phyloP scores from a whole-genome alignment of 2,797 vertebrate genomes.

The Sebastiscus albofasciatus region DNA sequence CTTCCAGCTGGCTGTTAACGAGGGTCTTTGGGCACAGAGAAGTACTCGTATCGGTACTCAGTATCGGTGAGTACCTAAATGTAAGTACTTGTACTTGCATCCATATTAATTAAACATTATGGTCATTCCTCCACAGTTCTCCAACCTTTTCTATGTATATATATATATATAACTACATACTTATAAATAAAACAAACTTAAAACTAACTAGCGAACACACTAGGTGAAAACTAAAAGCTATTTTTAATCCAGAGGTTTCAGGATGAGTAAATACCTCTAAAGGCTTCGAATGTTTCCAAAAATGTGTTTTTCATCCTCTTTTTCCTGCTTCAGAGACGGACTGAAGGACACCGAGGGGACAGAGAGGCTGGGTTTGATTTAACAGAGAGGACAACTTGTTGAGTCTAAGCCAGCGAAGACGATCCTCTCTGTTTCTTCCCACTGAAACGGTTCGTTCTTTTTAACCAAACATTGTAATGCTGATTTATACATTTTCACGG shows the following conservation, averaged over 20 bases:
- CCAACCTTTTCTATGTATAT: too few relatives aligned
- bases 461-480: neutral
- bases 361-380: slow-evolving; percentile 9
- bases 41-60: too few relatives aligned
- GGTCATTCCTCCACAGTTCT: too few relatives aligned
- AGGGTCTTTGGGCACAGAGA: too few relatives aligned
- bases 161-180: too few relatives aligned
- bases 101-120: too few relatives aligned
- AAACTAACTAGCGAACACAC: too few relatives aligned
- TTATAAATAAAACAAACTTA: too few relatives aligned
- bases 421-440: neutral
- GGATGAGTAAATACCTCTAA: neutral
- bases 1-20: too few relatives aligned
- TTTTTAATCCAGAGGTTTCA: neutral
- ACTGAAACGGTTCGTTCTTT: neutral
- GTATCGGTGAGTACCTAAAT: too few relatives aligned
- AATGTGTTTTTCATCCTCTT: neutral
- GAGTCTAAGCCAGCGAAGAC: neutral
- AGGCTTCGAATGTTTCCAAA: slow-evolving; percentile 2
- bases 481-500: neutral
- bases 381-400: neutral
- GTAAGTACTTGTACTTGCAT: too few relatives aligned
- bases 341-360: slow-evolving; percentile 28
- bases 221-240: neutral
- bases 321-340: neutral